Conservation (phyloP, 2,113 vertebrate genomes). For the Serinus canaria region DNA sequence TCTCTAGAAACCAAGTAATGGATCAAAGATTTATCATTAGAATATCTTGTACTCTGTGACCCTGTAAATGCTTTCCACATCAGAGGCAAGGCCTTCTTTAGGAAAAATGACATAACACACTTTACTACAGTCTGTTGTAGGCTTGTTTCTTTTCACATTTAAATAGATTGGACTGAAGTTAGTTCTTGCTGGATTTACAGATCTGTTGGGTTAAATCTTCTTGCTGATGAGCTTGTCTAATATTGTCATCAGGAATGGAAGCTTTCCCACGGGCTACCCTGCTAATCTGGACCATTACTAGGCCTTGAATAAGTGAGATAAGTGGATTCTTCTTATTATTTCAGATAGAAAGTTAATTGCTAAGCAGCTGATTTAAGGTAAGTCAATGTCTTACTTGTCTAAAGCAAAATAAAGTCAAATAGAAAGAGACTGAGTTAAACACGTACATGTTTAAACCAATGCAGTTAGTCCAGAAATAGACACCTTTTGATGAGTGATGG, state of each 20-base stretch:
- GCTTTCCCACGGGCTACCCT: neutral
- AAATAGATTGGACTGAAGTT: neutral
- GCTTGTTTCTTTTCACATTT: neutral
- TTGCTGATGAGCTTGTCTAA: neutral
- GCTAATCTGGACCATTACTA: neutral
- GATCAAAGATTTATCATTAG: slow-evolving; percentile 19
- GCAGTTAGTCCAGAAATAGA: neutral
- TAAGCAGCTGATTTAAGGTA: neutral
- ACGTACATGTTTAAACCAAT: neutral
- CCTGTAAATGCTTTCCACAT: slow-evolving; percentile 8
- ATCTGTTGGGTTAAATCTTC: neutral
- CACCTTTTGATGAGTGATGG: neutral
- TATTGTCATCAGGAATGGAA: neutral
- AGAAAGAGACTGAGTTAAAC: neutral
- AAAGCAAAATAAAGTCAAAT: neutral
- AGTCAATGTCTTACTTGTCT: neutral
- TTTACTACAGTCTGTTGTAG: neutral
- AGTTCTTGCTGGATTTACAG: neutral
- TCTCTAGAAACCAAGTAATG: slow-evolving; percentile 7
- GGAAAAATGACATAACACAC: neutral
- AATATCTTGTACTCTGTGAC: neutral
- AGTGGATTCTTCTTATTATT: neutral
- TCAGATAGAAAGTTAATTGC: neutral
- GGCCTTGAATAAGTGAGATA: neutral
- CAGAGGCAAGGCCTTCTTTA: slow-evolving; percentile 12